Conservation (phyloP, 2,113 vertebrate genomes). For the Todiramphus chloris region DNA sequence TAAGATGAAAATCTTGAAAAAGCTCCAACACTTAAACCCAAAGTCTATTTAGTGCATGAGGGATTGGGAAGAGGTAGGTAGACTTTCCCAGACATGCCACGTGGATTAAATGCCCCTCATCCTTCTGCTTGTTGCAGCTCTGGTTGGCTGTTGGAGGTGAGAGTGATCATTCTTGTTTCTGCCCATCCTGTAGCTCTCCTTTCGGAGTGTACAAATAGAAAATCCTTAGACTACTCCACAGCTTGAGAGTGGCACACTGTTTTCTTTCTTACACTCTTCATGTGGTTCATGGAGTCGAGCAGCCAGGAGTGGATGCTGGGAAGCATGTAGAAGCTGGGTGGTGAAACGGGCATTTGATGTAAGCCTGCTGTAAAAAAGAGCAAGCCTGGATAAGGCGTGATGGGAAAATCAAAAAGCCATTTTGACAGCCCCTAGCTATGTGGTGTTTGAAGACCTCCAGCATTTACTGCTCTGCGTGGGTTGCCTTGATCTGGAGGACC, state of each 20-base stretch:
- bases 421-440: neutral
- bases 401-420: neutral
- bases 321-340: neutral
- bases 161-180: neutral
- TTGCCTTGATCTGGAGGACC: neutral
- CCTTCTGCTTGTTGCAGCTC: neutral
- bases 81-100: neutral
- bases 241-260: neutral
- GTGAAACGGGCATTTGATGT: neutral
- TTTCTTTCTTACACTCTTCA: fast-evolving
- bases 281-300: neutral
- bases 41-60: neutral
- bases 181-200: neutral
- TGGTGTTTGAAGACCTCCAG: neutral
- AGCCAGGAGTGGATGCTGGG: neutral
- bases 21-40: neutral
- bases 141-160: neutral
- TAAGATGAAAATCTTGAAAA: neutral
- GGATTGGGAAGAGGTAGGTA: no score
- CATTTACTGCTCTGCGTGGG: fast-evolving
- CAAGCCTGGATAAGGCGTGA: fast-evolving
- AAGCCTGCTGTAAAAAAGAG: neutral
- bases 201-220: neutral
- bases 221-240: neutral
- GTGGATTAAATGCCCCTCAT: fast-evolving